Evolutionary conservation across 2,888 invertebrate genomes (phyloP), one percentile per base, ranked within the genome.

Genomic region (Zeuzera pyrina): DNA sequence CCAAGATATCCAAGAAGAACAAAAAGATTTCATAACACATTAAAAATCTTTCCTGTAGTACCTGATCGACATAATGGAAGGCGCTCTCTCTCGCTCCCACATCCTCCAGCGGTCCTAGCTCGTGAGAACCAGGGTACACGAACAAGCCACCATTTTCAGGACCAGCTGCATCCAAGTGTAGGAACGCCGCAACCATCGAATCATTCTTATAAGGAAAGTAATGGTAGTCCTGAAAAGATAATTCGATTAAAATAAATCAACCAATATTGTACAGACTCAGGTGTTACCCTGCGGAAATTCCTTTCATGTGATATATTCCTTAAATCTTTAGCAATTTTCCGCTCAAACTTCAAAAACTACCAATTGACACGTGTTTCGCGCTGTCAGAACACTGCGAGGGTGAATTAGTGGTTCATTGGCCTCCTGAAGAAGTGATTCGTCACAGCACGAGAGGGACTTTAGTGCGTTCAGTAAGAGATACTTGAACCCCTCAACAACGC

Each of bases 121-220:
- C 83, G 49, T 87, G 87, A 10, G 87, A 86, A 1, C 86, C 87
- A 0, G 87, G 87, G 50, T 85, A 87, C 10, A 87, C 81, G 28
- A 78, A 84, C 16, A 88, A 59, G 0, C 87, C 87, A 0, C 87
- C 88, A 38, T 88, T 88, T 35, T 84, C 84, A 1, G 85, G 83
- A 6, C 72, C 72, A 0, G 86, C 79, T 22, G 85, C 86, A 35
- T 87, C 87, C 34, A 88, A 45, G 47, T 86, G 85, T 2, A 87
- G 54, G 43, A 88, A 87, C 0, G 85, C 85, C 1, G 87, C 87
- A 7, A 86, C 66, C 84, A 86, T 84, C 0, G 85, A 77, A 47
- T 87, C 77, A 1, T 86, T 84, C 43, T 85, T 70, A 48, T 76
- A 85, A 0, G 87, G 87, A 47, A 87, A 88, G 43, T 87, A 87